Conservation (phyloP, 2,888 invertebrate genomes). For the Cosmopolites sordidus region DNA sequence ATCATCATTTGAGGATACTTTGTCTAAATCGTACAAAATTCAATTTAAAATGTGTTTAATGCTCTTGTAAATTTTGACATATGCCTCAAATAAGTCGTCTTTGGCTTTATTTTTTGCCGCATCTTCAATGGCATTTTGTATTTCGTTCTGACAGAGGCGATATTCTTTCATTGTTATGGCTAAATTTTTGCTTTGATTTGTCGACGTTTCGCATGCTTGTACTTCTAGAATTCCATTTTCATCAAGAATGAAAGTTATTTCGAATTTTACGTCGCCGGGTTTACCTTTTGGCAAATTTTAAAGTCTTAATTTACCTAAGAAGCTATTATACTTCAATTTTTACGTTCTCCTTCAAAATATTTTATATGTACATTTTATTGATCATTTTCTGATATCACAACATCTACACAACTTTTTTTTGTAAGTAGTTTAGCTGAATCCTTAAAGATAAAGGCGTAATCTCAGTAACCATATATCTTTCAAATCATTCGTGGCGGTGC, state of each 20-base stretch:
- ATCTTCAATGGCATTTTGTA: slow-evolving; percentile 8
- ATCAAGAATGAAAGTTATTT: slow-evolving; percentile 20
- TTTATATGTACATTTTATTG: no score
- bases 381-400: no score
- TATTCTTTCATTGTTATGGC: slow-evolving; percentile 24
- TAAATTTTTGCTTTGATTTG: slow-evolving; percentile 24
- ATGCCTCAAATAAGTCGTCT: no score
- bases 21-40: no score
- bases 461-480: slow-evolving; percentile 29
- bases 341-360: slow-evolving; percentile 28
- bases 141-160: slow-evolving; percentile 26
- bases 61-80: no score
- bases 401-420: no score
- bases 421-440: slow-evolving; percentile 5
- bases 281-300: slow-evolving; percentile 24
- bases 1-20: no score
- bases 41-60: no score
- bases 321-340: slow-evolving; percentile 22
- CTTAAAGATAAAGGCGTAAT: slow-evolving; percentile 34
- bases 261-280: slow-evolving; percentile 17
- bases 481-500: slow-evolving; percentile 14
- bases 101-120: no score
- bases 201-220: slow-evolving; percentile 26
- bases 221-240: slow-evolving; percentile 31
- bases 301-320: slow-evolving; percentile 22